phyloP scores from a whole-genome alignment of 2,888 invertebrate species.

The Phaonia tiefii region DNA sequence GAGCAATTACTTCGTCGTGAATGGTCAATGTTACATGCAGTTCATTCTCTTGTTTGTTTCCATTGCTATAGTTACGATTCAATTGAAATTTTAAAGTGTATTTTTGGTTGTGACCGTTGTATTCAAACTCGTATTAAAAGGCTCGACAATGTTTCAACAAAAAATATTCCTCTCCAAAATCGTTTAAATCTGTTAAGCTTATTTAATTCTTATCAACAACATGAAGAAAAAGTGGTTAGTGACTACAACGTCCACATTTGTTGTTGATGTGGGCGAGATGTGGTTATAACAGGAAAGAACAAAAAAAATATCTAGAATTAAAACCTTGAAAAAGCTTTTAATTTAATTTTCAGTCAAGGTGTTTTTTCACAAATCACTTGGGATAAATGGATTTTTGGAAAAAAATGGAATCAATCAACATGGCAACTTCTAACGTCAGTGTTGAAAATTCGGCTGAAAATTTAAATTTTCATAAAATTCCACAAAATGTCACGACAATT shows the following conservation, averaged over 20 bases:
- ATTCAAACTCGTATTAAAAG: not conserved
- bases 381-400: no score
- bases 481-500: no score
- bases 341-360: not conserved
- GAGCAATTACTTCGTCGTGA: no score
- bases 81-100: not conserved
- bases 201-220: constrained; percentile 45
- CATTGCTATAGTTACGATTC: no score
- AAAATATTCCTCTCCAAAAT: constrained; percentile 16
- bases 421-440: no score
- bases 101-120: constrained; percentile 15
- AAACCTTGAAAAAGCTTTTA: constrained; percentile 12
- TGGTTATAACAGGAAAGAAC: no score
- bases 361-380: no score
- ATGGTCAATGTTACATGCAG: no score
- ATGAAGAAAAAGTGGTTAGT: constrained; percentile 21
- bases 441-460: no score
- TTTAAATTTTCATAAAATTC: no score
- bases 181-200: constrained; percentile 60
- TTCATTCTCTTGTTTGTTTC: no score
- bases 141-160: not conserved
- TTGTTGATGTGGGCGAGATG: not conserved
- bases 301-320: constrained; percentile 19
- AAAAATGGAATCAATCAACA: no score
- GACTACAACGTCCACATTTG: not conserved